Base-by-base conservation (phyloP, 2,113 vertebrate species). In the Rhinolophus sinicus region DNA sequence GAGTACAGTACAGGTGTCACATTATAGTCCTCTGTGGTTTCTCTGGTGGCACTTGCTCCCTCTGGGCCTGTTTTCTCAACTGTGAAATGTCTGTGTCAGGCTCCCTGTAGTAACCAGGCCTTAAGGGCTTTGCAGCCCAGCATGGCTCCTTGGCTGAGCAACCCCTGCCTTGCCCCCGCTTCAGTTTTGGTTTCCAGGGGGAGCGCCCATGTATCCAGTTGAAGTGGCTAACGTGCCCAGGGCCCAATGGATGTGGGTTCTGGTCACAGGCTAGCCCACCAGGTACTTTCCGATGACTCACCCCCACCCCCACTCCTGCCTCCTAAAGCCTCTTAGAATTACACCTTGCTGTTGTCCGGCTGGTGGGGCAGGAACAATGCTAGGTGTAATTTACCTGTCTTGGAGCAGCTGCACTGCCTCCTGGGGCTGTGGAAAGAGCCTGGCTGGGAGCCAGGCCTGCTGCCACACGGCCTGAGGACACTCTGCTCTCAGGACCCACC, bases 251-350 rank as follows among this genome's bases (percentile, higher is more conserved):
- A 52, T 78, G 44, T 58, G 67, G 50, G 54, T n/a, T 92, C 92
- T 5, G 0, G 35, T 78, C 35, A 76, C 3, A 28, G 52, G n/a
- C 60, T 85, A 1, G 2, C 44, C 40, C 67, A 33, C 69, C 7
- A 75, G 75, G 44, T 75, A 65, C n/a, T 72, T 24, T 88, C 67
- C 21, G 10, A 24, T 77, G 67, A 95, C 86, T 85, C 54, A 75
- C 52, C 28, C 35, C 52, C 38, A 30, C 54, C 30, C 67, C 73
- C 9, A 73, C 65, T 47, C 13, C 28, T 26, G 24, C 38, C 24
- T 95, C 58, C 90, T 28, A 26, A 56, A 78, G 75, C 64, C 90
- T 96, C 62, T 88, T 96, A 95, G 69, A 92, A 92, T 92, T 87
- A 87, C 64, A 96, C 50, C 69, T 92, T 62, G 33, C 38, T 47